Percentiles rank a stretch among this genome's conserved stretches.
Evolutionary conservation across 2,888 invertebrate genomes (phyloP).

Genomic region (Dryobota labecula): DNA sequence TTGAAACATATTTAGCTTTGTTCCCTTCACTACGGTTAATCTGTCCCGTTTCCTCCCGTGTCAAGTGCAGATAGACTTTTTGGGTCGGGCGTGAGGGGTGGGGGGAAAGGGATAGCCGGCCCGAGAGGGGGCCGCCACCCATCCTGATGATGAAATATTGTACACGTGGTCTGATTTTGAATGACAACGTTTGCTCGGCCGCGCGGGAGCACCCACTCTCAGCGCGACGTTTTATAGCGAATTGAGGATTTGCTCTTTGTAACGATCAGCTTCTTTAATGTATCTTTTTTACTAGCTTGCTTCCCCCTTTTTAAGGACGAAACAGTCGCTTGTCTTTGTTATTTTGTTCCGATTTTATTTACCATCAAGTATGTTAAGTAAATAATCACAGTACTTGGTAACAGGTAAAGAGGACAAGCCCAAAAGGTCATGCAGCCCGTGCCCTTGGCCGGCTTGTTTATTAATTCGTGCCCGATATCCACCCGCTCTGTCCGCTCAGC

Average conservation of each 20-base stretch:
- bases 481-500: constrained; percentile 79
- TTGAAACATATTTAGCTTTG: constrained; percentile 91
- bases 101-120: constrained; percentile 72
- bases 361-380: constrained; percentile 13
- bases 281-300: constrained; percentile 64
- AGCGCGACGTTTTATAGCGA: constrained; percentile 86
- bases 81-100: constrained; percentile 81
- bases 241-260: constrained; percentile 83
- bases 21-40: constrained; percentile 90
- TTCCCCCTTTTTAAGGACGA: constrained; percentile 21
- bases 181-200: constrained; percentile 92
- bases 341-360: constrained; percentile 14
- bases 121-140: constrained; percentile 75
- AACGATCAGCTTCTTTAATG: constrained; percentile 79
- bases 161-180: constrained; percentile 94
- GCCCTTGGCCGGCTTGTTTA: constrained; percentile 88
- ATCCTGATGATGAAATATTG: constrained; percentile 93
- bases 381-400: constrained; percentile 56
- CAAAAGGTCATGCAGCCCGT: constrained; percentile 80
- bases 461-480: constrained; percentile 86
- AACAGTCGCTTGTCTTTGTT: constrained; percentile 1
- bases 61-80: constrained; percentile 91
- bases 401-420: constrained; percentile 78
- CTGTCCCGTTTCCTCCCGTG: constrained; percentile 90
- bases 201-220: constrained; percentile 81